Percentiles rank a stretch among this genome's conserved stretches.
Conservation (phyloP, 2,888 invertebrate genomes). For the Flexamia atlantica region DNA sequence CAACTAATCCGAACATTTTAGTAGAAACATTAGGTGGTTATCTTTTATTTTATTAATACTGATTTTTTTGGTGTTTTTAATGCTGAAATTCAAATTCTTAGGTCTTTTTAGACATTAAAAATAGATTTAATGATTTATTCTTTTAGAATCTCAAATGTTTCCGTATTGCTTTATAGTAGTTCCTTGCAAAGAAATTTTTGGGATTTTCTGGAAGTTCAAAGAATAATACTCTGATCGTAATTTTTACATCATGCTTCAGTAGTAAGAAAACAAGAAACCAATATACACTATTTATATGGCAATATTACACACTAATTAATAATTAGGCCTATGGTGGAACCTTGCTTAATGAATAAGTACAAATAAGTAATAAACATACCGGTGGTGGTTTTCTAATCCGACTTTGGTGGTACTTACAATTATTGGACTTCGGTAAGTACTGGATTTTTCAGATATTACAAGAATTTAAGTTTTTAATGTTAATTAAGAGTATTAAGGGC, state of each 20-base stretch:
- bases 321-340: conserved; percentile 65
- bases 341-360: conserved; percentile 61
- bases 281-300: conserved; percentile 32
- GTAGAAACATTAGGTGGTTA: no score
- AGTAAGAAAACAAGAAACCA: background rate
- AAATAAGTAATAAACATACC: conserved; percentile 49
- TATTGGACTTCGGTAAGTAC: background rate
- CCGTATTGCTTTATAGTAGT: background rate
- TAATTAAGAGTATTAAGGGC: no score
- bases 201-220: background rate
- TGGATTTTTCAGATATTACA: no score
- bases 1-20: background rate
- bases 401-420: conserved; percentile 43
- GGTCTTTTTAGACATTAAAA: background rate
- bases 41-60: background rate
- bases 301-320: conserved; percentile 58
- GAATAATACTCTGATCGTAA: background rate
- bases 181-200: background rate
- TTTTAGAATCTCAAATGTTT: background rate
- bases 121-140: background rate
- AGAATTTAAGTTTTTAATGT: no score
- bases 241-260: background rate
- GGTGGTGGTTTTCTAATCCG: conserved; percentile 43
- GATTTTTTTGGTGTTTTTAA: background rate
- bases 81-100: background rate